Conservation (phyloP, 2,888 invertebrate genomes). For the Tupiocoris notatus region DNA sequence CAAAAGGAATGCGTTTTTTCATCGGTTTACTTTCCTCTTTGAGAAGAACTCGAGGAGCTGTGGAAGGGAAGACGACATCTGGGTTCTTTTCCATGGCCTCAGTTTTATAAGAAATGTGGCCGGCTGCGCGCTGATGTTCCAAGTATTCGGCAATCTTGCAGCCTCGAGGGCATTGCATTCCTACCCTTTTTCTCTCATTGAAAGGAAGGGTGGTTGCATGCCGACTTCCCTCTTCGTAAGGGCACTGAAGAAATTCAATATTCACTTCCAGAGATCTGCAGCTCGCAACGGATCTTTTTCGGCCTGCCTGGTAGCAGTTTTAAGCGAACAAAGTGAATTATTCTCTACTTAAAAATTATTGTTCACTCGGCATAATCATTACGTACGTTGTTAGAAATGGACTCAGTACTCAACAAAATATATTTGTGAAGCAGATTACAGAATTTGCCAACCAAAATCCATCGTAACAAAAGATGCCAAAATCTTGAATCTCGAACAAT, state of each 20-base stretch:
- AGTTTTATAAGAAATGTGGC: not conserved
- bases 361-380: no score
- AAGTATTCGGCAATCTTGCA: not conserved
- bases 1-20: not conserved
- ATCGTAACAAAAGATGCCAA: no score
- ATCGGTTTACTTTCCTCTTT: not conserved
- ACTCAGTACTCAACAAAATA: no score
- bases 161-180: not conserved
- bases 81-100: not conserved
- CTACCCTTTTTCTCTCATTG: not conserved
- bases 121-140: not conserved
- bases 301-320: no score
- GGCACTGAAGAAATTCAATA: not conserved
- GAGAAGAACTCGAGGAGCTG: not conserved
- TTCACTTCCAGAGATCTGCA: not conserved
- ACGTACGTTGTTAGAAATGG: no score
- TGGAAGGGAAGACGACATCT: not conserved
- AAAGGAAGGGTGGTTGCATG: not conserved
- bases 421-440: no score
- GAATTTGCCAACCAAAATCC: no score
- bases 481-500: no score
- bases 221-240: not conserved
- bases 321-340: no score
- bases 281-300: no score
- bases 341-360: no score